A percentile compares a stretch with the other conserved stretches of the same genome.
phyloP scores from a whole-genome alignment of 2,888 invertebrate species.

The Cyrtodaria siliqua region DNA sequence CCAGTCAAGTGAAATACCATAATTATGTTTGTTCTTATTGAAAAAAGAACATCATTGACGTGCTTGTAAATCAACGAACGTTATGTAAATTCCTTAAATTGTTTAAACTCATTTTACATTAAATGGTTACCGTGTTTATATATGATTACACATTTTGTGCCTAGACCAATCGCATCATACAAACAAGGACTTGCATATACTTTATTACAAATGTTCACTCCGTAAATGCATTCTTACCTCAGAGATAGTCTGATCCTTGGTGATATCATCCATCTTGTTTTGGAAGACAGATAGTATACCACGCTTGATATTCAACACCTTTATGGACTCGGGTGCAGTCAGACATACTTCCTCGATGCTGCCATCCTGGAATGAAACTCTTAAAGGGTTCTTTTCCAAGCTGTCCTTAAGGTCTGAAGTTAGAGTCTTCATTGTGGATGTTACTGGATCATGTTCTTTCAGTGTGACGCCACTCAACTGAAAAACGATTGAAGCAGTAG shows the following conservation, averaged over 20 bases:
- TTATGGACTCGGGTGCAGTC: conserved; percentile 24
- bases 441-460: conserved; percentile 56
- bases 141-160: too few relatives aligned
- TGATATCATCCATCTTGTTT: conserved; percentile 60
- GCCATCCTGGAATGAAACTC: conserved; percentile 61
- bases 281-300: conserved; percentile 61
- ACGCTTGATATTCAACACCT: conserved; percentile 57
- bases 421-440: conserved; percentile 35
- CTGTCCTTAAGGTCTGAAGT: conserved; percentile 20
- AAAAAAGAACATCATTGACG: too few relatives aligned
- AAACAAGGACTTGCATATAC: too few relatives aligned
- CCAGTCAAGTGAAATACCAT: too few relatives aligned
- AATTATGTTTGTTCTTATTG: too few relatives aligned
- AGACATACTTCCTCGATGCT: conserved; percentile 54
- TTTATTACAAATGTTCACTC: too few relatives aligned
- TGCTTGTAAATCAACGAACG: too few relatives aligned
- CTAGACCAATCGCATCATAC: too few relatives aligned
- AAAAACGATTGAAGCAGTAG: too few relatives aligned
- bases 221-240: conserved; percentile 41
- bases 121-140: too few relatives aligned
- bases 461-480: conserved; percentile 53
- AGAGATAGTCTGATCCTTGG: conserved; percentile 41
- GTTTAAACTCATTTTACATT: too few relatives aligned
- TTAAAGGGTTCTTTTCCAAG: conserved; percentile 45
- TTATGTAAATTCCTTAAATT: too few relatives aligned